Conservation (phyloP, 2,888 invertebrate genomes). For the Xiphydria camelus region DNA sequence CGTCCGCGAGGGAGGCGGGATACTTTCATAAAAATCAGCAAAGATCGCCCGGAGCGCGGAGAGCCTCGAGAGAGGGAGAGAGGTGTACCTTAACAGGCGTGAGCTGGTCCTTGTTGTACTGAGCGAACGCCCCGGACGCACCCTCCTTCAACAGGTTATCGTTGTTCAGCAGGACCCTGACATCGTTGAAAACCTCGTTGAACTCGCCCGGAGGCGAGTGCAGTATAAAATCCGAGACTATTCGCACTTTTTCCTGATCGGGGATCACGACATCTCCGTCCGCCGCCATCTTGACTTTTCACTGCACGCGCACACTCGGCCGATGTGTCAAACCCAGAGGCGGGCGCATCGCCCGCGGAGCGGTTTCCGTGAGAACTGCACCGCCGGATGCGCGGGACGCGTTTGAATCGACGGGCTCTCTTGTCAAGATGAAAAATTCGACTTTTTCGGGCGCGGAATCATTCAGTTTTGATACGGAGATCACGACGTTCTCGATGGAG, state of each 20-base stretch:
- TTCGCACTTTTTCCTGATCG: slow-evolving; percentile 91
- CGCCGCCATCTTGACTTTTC: slow-evolving; percentile 75
- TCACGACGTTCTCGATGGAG: too few relatives aligned
- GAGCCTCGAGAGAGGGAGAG: slow-evolving; percentile 13
- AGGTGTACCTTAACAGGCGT: slow-evolving; percentile 78
- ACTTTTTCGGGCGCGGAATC: too few relatives aligned
- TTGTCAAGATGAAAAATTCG: too few relatives aligned
- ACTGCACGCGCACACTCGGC: slow-evolving; percentile 42
- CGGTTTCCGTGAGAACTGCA: too few relatives aligned
- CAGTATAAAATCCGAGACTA: slow-evolving; percentile 96
- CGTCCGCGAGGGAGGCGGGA: slow-evolving; percentile 8
- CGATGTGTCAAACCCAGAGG: slow-evolving; percentile 54
- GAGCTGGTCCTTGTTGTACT: slow-evolving; percentile 99
- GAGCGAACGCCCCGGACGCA: slow-evolving; percentile 93
- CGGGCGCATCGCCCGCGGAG: too few relatives aligned
- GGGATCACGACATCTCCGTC: slow-evolving; percentile 81
- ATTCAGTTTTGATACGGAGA: too few relatives aligned
- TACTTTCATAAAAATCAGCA: slow-evolving; percentile 28
- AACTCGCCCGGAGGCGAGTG: slow-evolving; percentile 99
- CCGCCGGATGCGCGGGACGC: too few relatives aligned
- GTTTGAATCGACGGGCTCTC: too few relatives aligned
- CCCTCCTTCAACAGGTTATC: slow-evolving; percentile 95
- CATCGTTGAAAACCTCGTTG: slow-evolving; percentile 99
- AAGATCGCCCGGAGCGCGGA: slow-evolving; percentile 21
- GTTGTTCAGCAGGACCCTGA: slow-evolving; percentile 89